Percentiles rank a stretch among this genome's conserved stretches.
Conservation (phyloP, 2,797 vertebrate genomes). For the Cottoperca gobio region DNA sequence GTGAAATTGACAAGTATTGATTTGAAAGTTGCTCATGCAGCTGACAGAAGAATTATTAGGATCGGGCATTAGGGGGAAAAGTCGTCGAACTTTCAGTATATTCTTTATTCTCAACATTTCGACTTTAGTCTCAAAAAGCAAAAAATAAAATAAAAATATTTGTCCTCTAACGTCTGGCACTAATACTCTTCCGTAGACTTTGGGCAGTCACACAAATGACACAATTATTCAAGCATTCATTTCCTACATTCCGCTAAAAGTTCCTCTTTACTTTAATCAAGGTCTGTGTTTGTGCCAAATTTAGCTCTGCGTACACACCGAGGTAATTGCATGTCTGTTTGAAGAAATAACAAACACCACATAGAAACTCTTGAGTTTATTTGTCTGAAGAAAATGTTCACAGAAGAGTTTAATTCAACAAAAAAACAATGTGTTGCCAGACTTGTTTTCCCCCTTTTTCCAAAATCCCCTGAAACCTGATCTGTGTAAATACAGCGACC, state of each 20-base stretch:
- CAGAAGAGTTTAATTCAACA: background rate
- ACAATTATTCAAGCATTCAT: background rate
- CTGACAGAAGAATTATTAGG: too few relatives aligned
- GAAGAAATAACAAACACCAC: conserved; percentile 32
- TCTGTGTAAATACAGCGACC: background rate
- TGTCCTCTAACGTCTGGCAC: too few relatives aligned
- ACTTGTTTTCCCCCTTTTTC: background rate
- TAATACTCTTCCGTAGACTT: background rate
- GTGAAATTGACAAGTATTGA: background rate
- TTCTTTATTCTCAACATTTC: too few relatives aligned
- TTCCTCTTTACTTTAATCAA: conserved; percentile 31
- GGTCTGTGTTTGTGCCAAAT: conserved; percentile 17
- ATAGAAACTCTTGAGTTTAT: background rate
- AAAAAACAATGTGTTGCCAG: background rate
- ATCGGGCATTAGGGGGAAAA: too few relatives aligned
- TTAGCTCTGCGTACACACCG: background rate
- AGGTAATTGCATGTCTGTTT: background rate
- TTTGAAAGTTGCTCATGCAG: background rate
- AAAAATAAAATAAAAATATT: background rate
- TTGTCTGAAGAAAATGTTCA: conserved; percentile 20
- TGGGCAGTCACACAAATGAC: background rate
- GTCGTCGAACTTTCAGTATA: too few relatives aligned
- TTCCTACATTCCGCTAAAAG: conserved; percentile 1
- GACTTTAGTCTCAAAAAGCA: too few relatives aligned
- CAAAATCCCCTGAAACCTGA: conserved; percentile 26